A percentile compares a stretch with the other conserved stretches of the same genome.
Conservation (phyloP, 2,797 vertebrate species). For the Dendrocincla fuliginosa region DNA sequence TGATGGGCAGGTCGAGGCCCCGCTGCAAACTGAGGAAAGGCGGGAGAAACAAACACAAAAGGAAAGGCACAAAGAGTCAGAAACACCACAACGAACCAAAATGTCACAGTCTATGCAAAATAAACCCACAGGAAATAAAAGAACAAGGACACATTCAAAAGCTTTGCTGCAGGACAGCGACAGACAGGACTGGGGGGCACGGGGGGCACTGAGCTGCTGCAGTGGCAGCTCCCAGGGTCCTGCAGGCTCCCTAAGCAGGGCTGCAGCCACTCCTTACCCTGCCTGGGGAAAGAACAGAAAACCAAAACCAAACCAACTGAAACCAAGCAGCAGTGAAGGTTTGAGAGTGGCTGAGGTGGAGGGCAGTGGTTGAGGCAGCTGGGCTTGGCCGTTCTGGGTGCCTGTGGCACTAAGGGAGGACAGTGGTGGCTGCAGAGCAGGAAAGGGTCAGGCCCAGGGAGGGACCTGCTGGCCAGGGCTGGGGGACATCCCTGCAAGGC, state of each 20-base stretch:
- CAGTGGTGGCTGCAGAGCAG: background rate
- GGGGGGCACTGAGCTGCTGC: background rate
- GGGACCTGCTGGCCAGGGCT: background rate
- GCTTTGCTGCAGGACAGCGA: constrained; percentile 75
- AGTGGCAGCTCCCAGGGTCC: background rate
- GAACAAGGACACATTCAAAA: constrained; percentile 41
- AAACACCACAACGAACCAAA: constrained; percentile 79
- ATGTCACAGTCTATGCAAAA: constrained; percentile 78
- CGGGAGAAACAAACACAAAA: constrained; percentile 85
- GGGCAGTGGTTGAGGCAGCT: constrained; percentile 11
- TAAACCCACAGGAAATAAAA: constrained; percentile 41
- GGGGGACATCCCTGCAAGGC: background rate
- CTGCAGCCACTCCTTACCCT: background rate
- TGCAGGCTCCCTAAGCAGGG: background rate
- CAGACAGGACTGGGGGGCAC: constrained; percentile 53
- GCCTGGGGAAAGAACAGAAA: background rate
- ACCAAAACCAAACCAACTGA: background rate
- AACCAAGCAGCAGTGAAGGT: constrained; percentile 1
- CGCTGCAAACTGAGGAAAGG: constrained; percentile 93
- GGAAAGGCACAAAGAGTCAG: constrained; percentile 86
- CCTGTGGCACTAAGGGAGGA: constrained; percentile 3
- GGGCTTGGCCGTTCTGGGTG: background rate
- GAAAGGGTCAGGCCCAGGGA: background rate
- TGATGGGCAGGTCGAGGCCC: constrained; percentile 98
- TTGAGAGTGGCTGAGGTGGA: background rate